Base-by-base conservation (phyloP, 2,113 vertebrate genomes). In the Corythornis vintsioides region DNA sequence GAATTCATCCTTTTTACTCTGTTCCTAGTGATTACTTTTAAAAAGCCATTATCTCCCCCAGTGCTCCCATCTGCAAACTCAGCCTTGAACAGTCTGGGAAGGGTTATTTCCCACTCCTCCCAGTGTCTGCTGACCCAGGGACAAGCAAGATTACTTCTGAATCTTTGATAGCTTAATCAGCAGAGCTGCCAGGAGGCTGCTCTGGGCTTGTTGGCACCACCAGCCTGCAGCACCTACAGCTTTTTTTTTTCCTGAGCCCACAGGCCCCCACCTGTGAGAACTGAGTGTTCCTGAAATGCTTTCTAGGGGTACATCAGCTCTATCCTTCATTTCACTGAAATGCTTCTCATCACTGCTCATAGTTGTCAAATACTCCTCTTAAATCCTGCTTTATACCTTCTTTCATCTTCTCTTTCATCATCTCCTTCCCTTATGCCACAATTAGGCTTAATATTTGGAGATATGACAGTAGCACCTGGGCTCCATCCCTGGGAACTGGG, bases 201-300 rank as follows among this genome's bases (percentile, higher is more conserved):
- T 57, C 64, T 38, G 31, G 24, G 50, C 55, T 71, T 21, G 13
- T 26, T 60, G 33, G 33, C 20, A 42, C 70, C 73, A 33, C 24
- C 55, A 42, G 24, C 26, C 57, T 35, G 28, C 55, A 67, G 55
- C 60, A 61, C 20, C 45, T 38, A 75, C 40, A 7, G 29, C 56
- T 19, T 48, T 53, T 38, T 38, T 10, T 83, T 83, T 52, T 35
- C 9, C 56, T 40, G 29, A 29, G 15, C 33, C 57, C 25, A 13
- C 1, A 1, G 33, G 8, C 33, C 29, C 31, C 18, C 25, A 59
- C 29, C 52, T 15, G 8, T 1, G 0, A 13, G 47, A 42, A 31
- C 11, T 3, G 48, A 1, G 15, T 60, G 50, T 38, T 79, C 33
- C 53, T 52, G 53, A 33, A 56, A 43, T 29, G 40, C 45, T 48